Evolutionary conservation across 2,113 vertebrate genomes (phyloP).

Genomic region (Gallinago paraguaiae): DNA sequence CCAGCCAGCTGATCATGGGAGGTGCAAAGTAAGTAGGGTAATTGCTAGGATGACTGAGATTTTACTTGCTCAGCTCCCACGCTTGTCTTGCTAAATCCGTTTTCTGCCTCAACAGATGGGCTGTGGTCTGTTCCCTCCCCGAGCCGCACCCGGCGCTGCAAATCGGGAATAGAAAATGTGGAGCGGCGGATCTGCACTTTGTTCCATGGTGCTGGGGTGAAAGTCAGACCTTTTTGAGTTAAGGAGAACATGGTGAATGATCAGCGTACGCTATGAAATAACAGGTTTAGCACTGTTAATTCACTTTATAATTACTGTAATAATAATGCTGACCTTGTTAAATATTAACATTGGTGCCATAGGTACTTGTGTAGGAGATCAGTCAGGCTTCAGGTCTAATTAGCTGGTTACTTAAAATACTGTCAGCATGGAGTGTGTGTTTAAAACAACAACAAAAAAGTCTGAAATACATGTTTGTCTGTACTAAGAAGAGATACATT

Average conservation of each 20-base stretch:
- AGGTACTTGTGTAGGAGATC: background rate
- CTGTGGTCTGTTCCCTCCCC: background rate
- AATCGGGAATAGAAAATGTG: background rate
- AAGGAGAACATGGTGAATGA: background rate
- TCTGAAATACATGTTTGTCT: background rate
- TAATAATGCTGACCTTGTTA: background rate
- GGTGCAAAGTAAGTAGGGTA: constrained; percentile 39
- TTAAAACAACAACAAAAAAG: background rate
- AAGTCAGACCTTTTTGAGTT: background rate
- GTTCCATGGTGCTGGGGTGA: background rate
- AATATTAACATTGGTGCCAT: background rate
- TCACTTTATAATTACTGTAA: background rate
- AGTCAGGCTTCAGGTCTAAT: background rate
- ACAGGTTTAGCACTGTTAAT: background rate
- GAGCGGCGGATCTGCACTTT: background rate
- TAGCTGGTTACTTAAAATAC: background rate
- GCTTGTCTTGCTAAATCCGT: constrained; percentile 35
- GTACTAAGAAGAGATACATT: background rate
- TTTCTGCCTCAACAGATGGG: constrained; percentile 46
- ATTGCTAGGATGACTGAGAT: constrained; percentile 43
- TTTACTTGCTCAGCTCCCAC: constrained; percentile 54
- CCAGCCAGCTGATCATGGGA: constrained; percentile 5
- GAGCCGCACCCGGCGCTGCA: background rate
- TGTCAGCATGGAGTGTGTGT: background rate
- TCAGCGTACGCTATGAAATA: background rate